Base-by-base conservation (phyloP, 2,888 invertebrate genomes). In the Girardia tigrina region DNA sequence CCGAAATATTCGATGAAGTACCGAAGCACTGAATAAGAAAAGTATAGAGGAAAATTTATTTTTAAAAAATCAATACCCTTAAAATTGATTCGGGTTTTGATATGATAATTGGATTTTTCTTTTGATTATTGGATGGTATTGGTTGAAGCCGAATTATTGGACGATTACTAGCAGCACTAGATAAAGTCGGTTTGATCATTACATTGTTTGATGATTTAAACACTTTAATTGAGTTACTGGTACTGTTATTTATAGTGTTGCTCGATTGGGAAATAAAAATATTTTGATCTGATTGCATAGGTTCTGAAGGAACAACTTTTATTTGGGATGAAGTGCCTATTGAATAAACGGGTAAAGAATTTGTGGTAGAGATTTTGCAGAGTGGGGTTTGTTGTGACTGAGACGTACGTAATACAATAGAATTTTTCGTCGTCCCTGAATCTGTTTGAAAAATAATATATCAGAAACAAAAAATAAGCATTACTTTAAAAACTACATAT, bases 101-200 rank as follows among this genome's bases (percentile, higher is more conserved):
- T 56, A 56, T 56, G 56, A 56, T 56, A 56, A 56, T 56, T n/a
- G 56, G 23, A 56, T 56, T 56, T 56, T 56, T 56, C 56, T 56
- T 56, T 16, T 56, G 56, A 56, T 56, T 56, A 23, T 4, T 56
- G 6, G 56, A 56, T 20, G 56, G 56, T 56, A 56, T 56, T 16
- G 56, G 56, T 56, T 56, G 56, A n/a, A 56, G n/a, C 23, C 56
- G n/a, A 20, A 56, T 56, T 8, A 56, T 56, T 56, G 56, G 56
- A 8, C 56, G 56, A 56, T 56, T 56, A 23, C 23, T 56, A 16
- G 56, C n/a, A n/a, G 56, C 4, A n/a, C 56, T 56, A 23, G 56
- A 56, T 20, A 23, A 6, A 20, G 56, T 56, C 4, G 56, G 56
- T 56, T 56, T 56, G 56, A 56, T 56, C 4, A 23, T 56, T 12